Evolutionary conservation across 2,113 vertebrate genomes (phyloP).

Genomic region (Protobothrops flavoviridis): DNA sequence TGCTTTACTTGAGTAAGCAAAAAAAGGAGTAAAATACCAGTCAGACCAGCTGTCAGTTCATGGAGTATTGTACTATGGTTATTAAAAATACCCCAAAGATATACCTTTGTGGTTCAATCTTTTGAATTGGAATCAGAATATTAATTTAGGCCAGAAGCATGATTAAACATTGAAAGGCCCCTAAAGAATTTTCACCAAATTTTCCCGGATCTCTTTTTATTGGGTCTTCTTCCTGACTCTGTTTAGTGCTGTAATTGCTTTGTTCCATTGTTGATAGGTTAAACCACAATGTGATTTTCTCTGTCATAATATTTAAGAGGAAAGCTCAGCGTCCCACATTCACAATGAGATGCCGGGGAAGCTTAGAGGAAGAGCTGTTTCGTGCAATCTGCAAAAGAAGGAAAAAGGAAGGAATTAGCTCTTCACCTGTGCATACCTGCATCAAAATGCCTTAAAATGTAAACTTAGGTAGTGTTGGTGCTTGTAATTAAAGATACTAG

Average conservation of each 20-base stretch:
- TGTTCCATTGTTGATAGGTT: constrained; percentile 83
- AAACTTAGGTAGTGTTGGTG: neutral
- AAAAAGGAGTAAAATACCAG: constrained; percentile 79
- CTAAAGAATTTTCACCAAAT: constrained; percentile 85
- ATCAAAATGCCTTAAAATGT: neutral
- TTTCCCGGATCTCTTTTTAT: constrained; percentile 85
- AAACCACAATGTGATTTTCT: constrained; percentile 79
- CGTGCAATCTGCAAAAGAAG: constrained; percentile 12
- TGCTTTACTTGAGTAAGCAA: constrained; percentile 83
- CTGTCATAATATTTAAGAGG: constrained; percentile 76
- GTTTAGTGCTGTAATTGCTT: constrained; percentile 83
- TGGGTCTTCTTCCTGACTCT: constrained; percentile 77
- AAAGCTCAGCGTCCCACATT: constrained; percentile 66
- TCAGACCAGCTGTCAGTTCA: constrained; percentile 84
- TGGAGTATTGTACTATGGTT: constrained; percentile 76
- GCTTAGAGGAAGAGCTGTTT: constrained; percentile 5
- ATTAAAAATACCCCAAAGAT: constrained; percentile 87
- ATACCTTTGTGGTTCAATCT: constrained; percentile 83
- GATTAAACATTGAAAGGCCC: constrained; percentile 85
- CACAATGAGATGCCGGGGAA: constrained; percentile 55
- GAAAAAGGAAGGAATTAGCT: constrained; percentile 19
- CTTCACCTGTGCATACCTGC: neutral
- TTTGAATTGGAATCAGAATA: constrained; percentile 89
- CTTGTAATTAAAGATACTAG: neutral
- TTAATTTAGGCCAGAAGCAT: constrained; percentile 84